phyloP scores from a whole-genome alignment of 1,140 invertebrate genomes.

The Heliconius nattereri region DNA sequence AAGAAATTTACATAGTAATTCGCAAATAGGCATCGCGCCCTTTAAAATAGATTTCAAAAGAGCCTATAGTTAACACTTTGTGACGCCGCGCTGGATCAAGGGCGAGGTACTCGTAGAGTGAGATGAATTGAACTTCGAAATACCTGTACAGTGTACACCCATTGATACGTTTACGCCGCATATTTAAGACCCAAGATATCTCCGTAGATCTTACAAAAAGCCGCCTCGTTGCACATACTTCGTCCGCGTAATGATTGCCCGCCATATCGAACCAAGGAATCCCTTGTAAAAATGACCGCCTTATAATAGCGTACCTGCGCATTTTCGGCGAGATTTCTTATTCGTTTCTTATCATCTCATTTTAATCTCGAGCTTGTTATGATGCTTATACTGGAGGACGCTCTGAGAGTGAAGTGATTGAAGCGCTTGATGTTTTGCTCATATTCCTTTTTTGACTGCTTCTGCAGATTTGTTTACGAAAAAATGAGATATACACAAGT shows the following conservation, averaged over 20 bases:
- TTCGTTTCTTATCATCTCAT: constrained; percentile 71
- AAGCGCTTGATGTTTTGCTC: constrained; percentile 55
- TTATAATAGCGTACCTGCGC: constrained; percentile 68
- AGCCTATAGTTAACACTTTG: constrained; percentile 47
- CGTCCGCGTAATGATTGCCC: constrained; percentile 69
- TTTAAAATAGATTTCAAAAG: constrained; percentile 43
- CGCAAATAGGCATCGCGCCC: constrained; percentile 37
- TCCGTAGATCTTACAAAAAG: constrained; percentile 64
- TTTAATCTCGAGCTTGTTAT: constrained; percentile 77
- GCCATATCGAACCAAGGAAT: constrained; percentile 72
- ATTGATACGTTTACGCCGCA: constrained; percentile 62
- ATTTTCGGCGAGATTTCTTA: constrained; percentile 77
- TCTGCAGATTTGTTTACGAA: constrained; percentile 16
- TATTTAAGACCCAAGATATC: constrained; percentile 64
- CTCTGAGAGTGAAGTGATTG: constrained; percentile 55
- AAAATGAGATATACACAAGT: background rate
- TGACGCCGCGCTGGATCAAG: constrained; percentile 45
- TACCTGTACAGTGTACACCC: constrained; percentile 47
- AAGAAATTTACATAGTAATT: constrained; percentile 43
- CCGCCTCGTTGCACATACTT: constrained; percentile 52
- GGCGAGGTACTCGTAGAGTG: constrained; percentile 46
- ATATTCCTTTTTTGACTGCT: constrained; percentile 43
- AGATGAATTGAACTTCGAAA: constrained; percentile 60
- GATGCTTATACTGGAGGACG: constrained; percentile 59
- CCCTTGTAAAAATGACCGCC: constrained; percentile 76